phyloP scores from a whole-genome alignment of 2,797 vertebrate genomes.

The Podargus strigoides region DNA sequence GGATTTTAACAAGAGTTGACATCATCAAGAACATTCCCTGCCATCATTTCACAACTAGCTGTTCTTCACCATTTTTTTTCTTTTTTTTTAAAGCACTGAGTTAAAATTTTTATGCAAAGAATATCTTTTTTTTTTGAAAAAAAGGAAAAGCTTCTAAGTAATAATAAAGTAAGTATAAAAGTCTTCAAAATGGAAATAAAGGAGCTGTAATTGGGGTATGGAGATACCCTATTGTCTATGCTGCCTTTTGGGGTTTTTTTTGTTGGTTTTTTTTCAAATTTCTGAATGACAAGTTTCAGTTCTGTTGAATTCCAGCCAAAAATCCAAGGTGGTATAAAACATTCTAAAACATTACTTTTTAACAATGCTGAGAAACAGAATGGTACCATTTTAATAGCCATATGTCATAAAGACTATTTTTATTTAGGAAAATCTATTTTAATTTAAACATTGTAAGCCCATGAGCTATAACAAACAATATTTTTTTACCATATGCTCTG shows the following conservation, averaged over 20 bases:
- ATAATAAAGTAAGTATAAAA: not conserved
- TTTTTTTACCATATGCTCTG: slow-evolving; percentile 72
- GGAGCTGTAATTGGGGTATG: not conserved
- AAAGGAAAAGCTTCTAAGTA: not conserved
- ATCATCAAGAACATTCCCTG: slow-evolving; percentile 39
- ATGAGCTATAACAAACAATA: slow-evolving; percentile 75
- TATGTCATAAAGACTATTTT: slow-evolving; percentile 73
- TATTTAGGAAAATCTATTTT: slow-evolving; percentile 83
- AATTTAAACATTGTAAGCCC: slow-evolving; percentile 80
- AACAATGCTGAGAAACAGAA: slow-evolving; percentile 71
- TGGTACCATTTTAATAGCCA: slow-evolving; percentile 69
- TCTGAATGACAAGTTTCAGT: not conserved
- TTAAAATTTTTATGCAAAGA: not conserved
- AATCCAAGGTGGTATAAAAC: slow-evolving; percentile 63
- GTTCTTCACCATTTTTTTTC: not conserved
- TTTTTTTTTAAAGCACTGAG: not conserved
- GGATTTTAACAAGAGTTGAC: slow-evolving; percentile 47
- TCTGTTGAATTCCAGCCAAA: slow-evolving; percentile 34
- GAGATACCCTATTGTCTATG: not conserved
- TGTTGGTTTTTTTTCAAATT: not conserved
- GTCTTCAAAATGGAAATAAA: not conserved
- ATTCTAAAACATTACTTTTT: slow-evolving; percentile 64
- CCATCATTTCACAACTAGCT: not conserved
- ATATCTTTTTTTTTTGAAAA: too few species aligned
- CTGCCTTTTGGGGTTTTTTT: too few species aligned